Conservation (phyloP, 2,888 invertebrate species). For the Cinara cedri region DNA sequence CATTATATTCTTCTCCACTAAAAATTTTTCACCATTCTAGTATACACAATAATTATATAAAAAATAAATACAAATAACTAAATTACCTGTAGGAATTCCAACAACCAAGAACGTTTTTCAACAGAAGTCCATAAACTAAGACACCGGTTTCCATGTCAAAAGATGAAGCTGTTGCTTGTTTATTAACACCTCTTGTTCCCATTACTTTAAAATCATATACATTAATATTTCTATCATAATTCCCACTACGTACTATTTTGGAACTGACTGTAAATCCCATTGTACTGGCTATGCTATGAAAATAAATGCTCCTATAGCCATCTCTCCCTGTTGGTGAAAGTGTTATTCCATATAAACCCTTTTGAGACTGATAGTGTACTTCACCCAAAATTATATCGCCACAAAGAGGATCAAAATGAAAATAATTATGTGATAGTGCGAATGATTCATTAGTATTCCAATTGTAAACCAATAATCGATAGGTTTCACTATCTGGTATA, state of each 20-base stretch:
- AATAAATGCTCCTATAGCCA: constrained; percentile 69
- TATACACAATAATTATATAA: neutral
- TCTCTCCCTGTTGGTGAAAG: constrained; percentile 69
- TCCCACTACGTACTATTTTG: constrained; percentile 73
- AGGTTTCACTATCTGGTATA: constrained; percentile 73
- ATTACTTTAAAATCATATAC: constrained; percentile 77
- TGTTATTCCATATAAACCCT: constrained; percentile 78
- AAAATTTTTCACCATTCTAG: constrained; percentile 29
- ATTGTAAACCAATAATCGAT: constrained; percentile 79
- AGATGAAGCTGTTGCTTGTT: constrained; percentile 77
- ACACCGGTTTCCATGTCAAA: constrained; percentile 74
- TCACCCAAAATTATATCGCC: constrained; percentile 67
- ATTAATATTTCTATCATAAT: constrained; percentile 70
- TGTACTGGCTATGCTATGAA: constrained; percentile 82
- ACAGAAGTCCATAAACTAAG: constrained; percentile 79
- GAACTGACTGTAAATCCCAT: constrained; percentile 75
- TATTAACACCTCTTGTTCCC: constrained; percentile 75
- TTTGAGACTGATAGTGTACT: constrained; percentile 80
- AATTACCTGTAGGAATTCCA: constrained; percentile 70
- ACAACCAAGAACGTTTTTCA: constrained; percentile 77
- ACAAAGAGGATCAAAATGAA: constrained; percentile 75
- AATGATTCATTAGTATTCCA: constrained; percentile 76
- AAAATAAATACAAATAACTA: neutral
- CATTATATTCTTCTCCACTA: constrained; percentile 70
- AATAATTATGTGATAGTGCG: constrained; percentile 77